These are phyloP conservation scores for Cotesia chilonis DNA, from an alignment of 1,140 invertebrate species.

Conservation along the genomic window DNA sequence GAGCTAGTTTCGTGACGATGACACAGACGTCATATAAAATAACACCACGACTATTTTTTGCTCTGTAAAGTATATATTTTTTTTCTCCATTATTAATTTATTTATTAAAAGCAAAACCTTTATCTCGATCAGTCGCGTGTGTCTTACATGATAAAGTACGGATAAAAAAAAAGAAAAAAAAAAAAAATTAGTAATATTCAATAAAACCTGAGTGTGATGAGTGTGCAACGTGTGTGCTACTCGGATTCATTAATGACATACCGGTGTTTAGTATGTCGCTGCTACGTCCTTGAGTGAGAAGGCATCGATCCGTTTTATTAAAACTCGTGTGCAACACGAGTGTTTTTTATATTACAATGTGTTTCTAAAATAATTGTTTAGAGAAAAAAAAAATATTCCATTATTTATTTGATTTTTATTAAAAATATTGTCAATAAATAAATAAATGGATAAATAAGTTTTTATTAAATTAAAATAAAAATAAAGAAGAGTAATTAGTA, in stretches of 20 bases:
- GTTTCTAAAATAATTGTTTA: background rate
- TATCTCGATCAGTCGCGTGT: too few species aligned
- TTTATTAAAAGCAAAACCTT: too few species aligned
- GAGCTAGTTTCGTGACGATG: constrained; percentile 50
- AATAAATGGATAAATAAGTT: too few species aligned
- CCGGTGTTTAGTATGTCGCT: background rate
- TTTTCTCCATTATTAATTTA: too few species aligned
- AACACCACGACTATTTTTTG: constrained; percentile 50
- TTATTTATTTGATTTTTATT: too few species aligned
- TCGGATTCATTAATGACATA: constrained; percentile 10
- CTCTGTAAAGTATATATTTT: background rate
- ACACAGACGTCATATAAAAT: constrained; percentile 48
- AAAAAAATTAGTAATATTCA: background rate
- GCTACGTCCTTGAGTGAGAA: constrained; percentile 20
- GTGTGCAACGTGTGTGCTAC: constrained; percentile 4
- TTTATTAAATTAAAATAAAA: too few species aligned
- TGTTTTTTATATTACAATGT: constrained; percentile 6
- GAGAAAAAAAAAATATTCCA: too few species aligned
- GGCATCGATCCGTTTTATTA: constrained; percentile 14
- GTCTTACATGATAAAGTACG: too few species aligned
- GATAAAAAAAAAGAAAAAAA: too few species aligned
- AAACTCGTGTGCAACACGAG: background rate
- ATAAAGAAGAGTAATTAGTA: too few species aligned
- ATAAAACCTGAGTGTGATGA: background rate
- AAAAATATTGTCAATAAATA: too few species aligned